Evolutionary conservation across 2,888 invertebrate genomes (phyloP).

Genomic region (Siphlonurus alternatus): DNA sequence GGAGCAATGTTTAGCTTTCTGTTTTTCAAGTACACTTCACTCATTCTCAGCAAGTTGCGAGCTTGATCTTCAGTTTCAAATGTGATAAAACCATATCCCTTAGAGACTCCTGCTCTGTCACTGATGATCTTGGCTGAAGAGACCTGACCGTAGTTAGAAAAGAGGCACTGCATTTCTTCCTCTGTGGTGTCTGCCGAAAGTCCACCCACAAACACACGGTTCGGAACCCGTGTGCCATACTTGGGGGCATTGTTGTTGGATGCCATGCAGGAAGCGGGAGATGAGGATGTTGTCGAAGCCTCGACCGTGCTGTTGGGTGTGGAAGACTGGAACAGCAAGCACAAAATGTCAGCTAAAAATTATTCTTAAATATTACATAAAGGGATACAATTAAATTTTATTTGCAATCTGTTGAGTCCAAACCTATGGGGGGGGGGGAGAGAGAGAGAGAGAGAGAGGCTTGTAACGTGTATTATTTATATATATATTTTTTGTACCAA

Average conservation of each 20-base stretch:
- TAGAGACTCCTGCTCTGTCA: slow-evolving; percentile 86
- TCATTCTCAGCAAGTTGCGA: slow-evolving; percentile 18
- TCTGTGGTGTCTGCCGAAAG: slow-evolving; percentile 88
- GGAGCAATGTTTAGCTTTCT: slow-evolving; percentile 73
- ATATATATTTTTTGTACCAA: too few relatives aligned
- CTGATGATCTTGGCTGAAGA: slow-evolving; percentile 85
- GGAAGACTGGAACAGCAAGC: slow-evolving; percentile 7
- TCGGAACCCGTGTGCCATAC: slow-evolving; percentile 71
- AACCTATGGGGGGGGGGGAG: too few relatives aligned
- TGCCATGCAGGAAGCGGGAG: slow-evolving; percentile 15
- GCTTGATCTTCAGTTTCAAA: slow-evolving; percentile 39
- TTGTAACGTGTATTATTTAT: too few relatives aligned
- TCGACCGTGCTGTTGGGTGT: slow-evolving; percentile 9
- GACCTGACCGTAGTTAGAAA: slow-evolving; percentile 76
- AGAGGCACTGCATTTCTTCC: slow-evolving; percentile 77
- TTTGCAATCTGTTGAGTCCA: too few relatives aligned
- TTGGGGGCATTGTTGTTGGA: slow-evolving; percentile 32
- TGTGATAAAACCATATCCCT: slow-evolving; percentile 78
- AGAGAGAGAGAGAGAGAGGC: too few relatives aligned
- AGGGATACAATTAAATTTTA: too few relatives aligned
- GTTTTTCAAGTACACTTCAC: slow-evolving; percentile 36
- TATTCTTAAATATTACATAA: too few relatives aligned
- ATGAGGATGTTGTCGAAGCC: slow-evolving; percentile 11
- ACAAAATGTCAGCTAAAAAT: too few relatives aligned
- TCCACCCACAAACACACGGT: slow-evolving; percentile 91